A percentile compares a stretch with the other conserved stretches of the same genome.
Evolutionary conservation across 1,140 invertebrate species (phyloP).

Genomic region (Adoxophyes honmai): DNA sequence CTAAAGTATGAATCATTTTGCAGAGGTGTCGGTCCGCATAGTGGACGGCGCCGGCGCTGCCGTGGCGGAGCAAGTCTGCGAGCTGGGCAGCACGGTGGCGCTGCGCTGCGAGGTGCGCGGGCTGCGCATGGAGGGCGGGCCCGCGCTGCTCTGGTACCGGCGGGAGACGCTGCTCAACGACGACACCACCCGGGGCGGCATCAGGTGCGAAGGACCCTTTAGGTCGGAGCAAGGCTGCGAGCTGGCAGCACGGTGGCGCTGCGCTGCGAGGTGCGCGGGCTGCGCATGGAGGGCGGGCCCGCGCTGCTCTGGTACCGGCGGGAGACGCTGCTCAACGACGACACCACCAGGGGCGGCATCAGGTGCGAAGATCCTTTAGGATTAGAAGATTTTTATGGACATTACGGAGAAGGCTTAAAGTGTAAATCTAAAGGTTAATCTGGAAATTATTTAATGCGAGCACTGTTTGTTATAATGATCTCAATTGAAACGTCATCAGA

Average conservation of each 20-base stretch:
- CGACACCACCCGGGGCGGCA: constrained; percentile 64
- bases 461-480: no score
- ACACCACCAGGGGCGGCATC: constrained; percentile 65
- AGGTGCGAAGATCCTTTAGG: constrained; percentile 38
- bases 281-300: constrained; percentile 64
- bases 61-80: constrained; percentile 63
- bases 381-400: no score
- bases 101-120: constrained; percentile 62
- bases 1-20: no score
- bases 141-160: constrained; percentile 62
- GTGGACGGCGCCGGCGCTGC: constrained; percentile 62
- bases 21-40: constrained; percentile 62
- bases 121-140: constrained; percentile 64
- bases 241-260: constrained; percentile 61
- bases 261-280: constrained; percentile 59
- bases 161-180: constrained; percentile 59
- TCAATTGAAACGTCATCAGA: no score
- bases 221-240: constrained; percentile 66
- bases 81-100: constrained; percentile 63
- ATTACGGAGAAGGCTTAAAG: no score
- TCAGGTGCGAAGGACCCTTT: constrained; percentile 40
- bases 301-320: constrained; percentile 63
- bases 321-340: constrained; percentile 60
- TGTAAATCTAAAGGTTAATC: no score
- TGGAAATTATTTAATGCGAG: no score